These are phyloP conservation scores for Cinara cedri DNA, from an alignment of 2,888 invertebrate genomes.

Conservation along the genomic window DNA sequence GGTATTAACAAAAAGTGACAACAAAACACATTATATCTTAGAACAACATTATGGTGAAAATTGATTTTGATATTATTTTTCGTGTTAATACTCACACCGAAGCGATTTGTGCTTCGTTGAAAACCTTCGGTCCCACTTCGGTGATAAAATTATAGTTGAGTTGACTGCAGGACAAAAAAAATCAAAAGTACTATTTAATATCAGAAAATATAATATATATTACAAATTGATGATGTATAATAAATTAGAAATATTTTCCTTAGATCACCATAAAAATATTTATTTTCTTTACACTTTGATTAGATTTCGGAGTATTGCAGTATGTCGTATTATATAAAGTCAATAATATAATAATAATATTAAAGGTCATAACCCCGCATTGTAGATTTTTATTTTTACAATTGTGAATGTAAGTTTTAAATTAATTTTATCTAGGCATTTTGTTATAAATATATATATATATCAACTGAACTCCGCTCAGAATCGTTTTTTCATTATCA, in stretches of 20 bases:
- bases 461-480: no score
- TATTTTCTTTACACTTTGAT: not conserved
- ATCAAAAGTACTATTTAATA: not conserved
- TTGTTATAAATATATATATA: not conserved
- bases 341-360: no score
- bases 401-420: not conserved
- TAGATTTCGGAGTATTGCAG: not conserved
- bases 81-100: slow-evolving; percentile 66
- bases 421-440: not conserved
- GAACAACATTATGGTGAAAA: not conserved
- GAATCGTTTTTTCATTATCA: no score
- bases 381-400: not conserved
- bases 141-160: slow-evolving; percentile 76
- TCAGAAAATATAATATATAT: not conserved
- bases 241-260: no score
- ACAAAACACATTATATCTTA: not conserved
- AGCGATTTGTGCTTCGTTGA: slow-evolving; percentile 77
- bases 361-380: no score
- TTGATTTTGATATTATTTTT: not conserved
- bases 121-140: slow-evolving; percentile 74
- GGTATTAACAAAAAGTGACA: not conserved
- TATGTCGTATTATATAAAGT: no score
- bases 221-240: not conserved
- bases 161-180: slow-evolving; percentile 65
- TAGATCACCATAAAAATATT: no score